Evolutionary conservation across 2,113 vertebrate species (phyloP).

Genomic region (Vanacampus margaritifer): DNA sequence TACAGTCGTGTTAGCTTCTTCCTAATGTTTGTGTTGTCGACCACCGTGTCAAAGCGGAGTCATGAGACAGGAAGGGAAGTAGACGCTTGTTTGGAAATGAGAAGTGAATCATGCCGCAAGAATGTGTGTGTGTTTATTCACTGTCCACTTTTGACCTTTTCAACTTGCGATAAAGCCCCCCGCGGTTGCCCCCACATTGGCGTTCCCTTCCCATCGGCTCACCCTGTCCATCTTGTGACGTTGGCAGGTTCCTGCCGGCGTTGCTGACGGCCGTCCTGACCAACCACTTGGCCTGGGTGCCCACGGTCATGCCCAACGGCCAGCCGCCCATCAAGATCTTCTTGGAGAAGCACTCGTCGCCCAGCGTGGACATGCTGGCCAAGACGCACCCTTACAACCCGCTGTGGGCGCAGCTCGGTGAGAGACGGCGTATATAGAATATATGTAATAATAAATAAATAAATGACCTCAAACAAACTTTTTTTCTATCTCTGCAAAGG

Average conservation of each 20-base stretch:
- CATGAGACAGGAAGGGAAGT: slow-evolving; percentile 62
- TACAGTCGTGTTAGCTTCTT: neutral
- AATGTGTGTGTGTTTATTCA: slow-evolving; percentile 9
- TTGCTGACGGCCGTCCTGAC: slow-evolving; percentile 94
- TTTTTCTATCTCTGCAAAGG: too few species aligned
- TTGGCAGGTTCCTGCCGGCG: slow-evolving; percentile 90
- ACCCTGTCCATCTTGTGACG: neutral
- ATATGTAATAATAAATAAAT: too few species aligned
- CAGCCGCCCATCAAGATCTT: slow-evolving; percentile 97
- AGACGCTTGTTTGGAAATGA: slow-evolving; percentile 40
- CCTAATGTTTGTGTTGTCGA: neutral
- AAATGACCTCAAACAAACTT: too few species aligned
- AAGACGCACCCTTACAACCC: slow-evolving; percentile 98
- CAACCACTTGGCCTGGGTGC: slow-evolving; percentile 98
- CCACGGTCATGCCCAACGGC: slow-evolving; percentile 97
- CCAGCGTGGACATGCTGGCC: slow-evolving; percentile 95
- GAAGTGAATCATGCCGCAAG: slow-evolving; percentile 48
- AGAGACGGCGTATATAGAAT: slow-evolving; percentile 9
- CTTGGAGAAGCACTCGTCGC: slow-evolving; percentile 97
- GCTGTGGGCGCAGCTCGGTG: slow-evolving; percentile 96
- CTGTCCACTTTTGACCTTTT: neutral
- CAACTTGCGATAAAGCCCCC: neutral
- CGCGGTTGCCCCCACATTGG: neutral
- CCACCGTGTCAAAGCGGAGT: slow-evolving; percentile 32
- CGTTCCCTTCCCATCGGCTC: neutral